Conservation (phyloP, 2,797 vertebrate genomes). For the Sebastes variabilis region DNA sequence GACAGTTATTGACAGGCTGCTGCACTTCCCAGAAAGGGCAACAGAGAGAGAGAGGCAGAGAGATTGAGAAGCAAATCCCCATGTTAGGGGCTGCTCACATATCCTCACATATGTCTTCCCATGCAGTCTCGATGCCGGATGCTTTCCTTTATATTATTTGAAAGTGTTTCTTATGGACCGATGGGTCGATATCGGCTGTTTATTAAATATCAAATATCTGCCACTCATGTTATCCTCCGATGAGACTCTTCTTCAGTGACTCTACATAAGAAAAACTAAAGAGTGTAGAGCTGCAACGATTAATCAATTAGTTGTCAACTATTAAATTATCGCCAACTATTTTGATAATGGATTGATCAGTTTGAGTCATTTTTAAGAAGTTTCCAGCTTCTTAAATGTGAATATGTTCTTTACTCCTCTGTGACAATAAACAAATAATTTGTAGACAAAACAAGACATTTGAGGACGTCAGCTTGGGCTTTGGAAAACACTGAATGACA, state of each 20-base stretch:
- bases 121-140: background rate
- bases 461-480: background rate
- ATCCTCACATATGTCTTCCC: slow-evolving; percentile 9
- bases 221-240: background rate
- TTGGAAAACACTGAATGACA: no score
- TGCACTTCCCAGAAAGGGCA: slow-evolving; percentile 70
- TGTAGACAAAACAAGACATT: background rate
- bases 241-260: background rate
- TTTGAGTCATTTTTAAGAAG: no score
- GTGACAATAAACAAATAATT: background rate
- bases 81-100: slow-evolving; percentile 16
- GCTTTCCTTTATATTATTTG: slow-evolving; percentile 12
- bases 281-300: no score
- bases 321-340: no score
- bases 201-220: slow-evolving; percentile 43
- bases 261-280: background rate
- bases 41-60: slow-evolving; percentile 15
- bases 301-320: accelerated
- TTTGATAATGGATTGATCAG: no score
- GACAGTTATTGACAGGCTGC: slow-evolving; percentile 80
- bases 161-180: background rate
- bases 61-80: slow-evolving; percentile 16
- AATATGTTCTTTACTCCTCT: background rate
- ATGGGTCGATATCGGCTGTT: background rate
- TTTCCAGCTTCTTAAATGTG: background rate